Evolutionary conservation across 2,888 invertebrate genomes (phyloP), one percentile per base, ranked within the genome.

Genomic region (Meiosimyza decipiens): DNA sequence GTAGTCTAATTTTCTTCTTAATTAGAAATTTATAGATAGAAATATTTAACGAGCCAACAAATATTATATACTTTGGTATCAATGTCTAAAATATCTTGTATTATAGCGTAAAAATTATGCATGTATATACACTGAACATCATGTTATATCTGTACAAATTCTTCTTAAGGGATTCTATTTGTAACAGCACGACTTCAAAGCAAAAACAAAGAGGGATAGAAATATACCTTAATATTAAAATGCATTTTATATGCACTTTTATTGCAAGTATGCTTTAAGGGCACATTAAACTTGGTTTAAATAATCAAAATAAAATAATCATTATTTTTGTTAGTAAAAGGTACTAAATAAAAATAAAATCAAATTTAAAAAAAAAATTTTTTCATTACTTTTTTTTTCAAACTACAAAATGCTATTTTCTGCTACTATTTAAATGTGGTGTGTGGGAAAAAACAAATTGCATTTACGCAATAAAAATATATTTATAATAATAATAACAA

Each of bases 381-480:
- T 12, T 18, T n/a, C 49, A 18, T 28, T 71, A 52, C 68, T 72
- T 74, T 70, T 73, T 67, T 68, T 65, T 76, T 76, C 28, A 13
- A 64, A 75, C 76, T 74, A 71, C 70, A 72, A 51, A 63, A 71
- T 68, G 52, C 71, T 71, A 71, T 70, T 74, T 55, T 59, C 69
- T 67, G 55, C 68, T 69, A 64, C 59, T 65, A 66, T 51, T 78
- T 72, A 59, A 62, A 67, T 69, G 47, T 75, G 74, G 66, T 64
- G 66, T 69, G 76, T 74, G 79, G 79, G 78, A 82, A 86, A 70
- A 86, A 86, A 87, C 87, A 86, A 86, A 86, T 86, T 87, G 86
- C 86, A 86, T 86, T 86, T 84, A 84, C 81, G 86, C 87, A 86
- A 87, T 83, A 77, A 82, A 82, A 78, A 79, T 76, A 74, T 76